phyloP scores from a whole-genome alignment of 2,888 invertebrate genomes.

The Aphodius sticticus region DNA sequence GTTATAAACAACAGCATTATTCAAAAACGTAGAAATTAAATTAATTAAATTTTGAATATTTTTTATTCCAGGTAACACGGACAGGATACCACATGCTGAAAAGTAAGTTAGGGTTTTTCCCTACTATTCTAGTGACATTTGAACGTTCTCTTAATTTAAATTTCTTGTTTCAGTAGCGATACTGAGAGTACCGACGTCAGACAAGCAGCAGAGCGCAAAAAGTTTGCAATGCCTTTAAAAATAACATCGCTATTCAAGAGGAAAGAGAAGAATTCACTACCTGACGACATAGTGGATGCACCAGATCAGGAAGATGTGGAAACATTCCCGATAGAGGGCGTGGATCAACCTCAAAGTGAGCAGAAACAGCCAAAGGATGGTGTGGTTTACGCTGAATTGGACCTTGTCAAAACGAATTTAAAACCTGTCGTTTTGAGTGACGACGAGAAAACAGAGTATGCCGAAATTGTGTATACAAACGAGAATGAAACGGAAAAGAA shows the following conservation, averaged over 20 bases:
- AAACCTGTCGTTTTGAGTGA: slow-evolving; percentile 59
- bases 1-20: background rate
- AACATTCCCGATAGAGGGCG: slow-evolving; percentile 19
- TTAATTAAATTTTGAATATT: background rate
- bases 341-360: slow-evolving; percentile 34
- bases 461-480: slow-evolving; percentile 81
- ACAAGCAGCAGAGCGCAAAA: slow-evolving; percentile 37
- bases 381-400: slow-evolving; percentile 78
- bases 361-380: slow-evolving; percentile 53
- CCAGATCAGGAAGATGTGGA: slow-evolving; percentile 35
- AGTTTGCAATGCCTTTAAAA: slow-evolving; percentile 21
- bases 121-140: background rate
- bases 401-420: slow-evolving; percentile 63
- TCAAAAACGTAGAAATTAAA: too few relatives aligned
- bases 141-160: slow-evolving; percentile 5
- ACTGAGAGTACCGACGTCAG: slow-evolving; percentile 71
- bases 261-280: slow-evolving; percentile 42
- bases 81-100: slow-evolving; percentile 14
- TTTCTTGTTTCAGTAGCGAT: slow-evolving; percentile 66
- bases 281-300: slow-evolving; percentile 39
- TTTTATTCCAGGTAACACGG: background rate
- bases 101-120: slow-evolving; percentile 21
- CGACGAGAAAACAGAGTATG: slow-evolving; percentile 76
- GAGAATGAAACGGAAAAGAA: slow-evolving; percentile 52
- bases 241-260: slow-evolving; percentile 50